Base-by-base conservation (phyloP, 2,888 invertebrate species). In the Danaus chrysippus region DNA sequence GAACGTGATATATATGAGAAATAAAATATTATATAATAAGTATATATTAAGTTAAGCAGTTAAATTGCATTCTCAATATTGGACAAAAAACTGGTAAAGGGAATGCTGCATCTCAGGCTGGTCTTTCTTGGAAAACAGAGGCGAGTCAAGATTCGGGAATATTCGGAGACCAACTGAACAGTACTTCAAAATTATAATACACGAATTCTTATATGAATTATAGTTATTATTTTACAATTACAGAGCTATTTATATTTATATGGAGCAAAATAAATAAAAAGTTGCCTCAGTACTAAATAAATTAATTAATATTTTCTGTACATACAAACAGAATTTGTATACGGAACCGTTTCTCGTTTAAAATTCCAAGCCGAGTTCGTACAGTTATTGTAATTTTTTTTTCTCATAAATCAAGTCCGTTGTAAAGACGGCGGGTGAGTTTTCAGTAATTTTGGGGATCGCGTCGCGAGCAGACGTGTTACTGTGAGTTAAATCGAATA, bases 401-500 rank as follows among this genome's bases (percentile, higher is more conserved):
- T 56, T 61, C 54, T 58, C 46, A 61, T 10, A 15, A 57, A 49
- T 52, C 52, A 13, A 59, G 42, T 61, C 54, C 49, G 42, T 54
- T 43, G 66, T 13, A 46, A 52, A 56, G 57, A 17, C 9, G 10
- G 10, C 10, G 10, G 23, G 23, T 49, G 15, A 46, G n/a, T 19
- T 19, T 46, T 66, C 49, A 66, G 61, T 66, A 44, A 42, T 55
- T 52, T 54, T 43, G 42, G 41, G 17, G 55, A 23, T 46, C 12
- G 42, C 23, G 56, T 19, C 44, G 63, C 10, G 56, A 46, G 52
- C 34, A 53, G 49, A 62, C 61, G 61, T 59, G 11, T 17, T 42
- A 17, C 42, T 15, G 61, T 61, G 46, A 61, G 59, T 62, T 44
- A 11, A 34, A 55, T 42, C 15, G 11, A 17, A 17, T 17, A 17